These are phyloP conservation scores for Drosophila lacicola DNA, from an alignment of 2,888 invertebrate species.

Conservation along the genomic window DNA sequence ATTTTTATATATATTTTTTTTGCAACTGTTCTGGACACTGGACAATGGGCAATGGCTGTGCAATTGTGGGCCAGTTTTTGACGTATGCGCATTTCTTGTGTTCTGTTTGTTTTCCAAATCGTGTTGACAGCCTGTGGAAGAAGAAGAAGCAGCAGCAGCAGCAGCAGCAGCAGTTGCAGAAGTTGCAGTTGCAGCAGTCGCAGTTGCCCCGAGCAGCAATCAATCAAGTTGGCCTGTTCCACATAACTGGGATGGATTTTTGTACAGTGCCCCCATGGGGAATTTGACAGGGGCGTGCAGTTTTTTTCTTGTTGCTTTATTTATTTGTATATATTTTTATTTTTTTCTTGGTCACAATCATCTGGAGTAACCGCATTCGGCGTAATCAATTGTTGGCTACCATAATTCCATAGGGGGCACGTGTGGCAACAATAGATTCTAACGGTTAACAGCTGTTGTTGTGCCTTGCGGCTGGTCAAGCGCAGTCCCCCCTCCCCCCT, in stretches of 20 bases:
- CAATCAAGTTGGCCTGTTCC: conserved; percentile 72
- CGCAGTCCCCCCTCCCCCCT: conserved; percentile 2
- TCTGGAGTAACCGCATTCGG: conserved; percentile 76
- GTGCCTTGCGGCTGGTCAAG: conserved; percentile 44
- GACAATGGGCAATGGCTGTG: conserved; percentile 49
- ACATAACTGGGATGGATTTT: conserved; percentile 55
- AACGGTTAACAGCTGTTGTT: conserved; percentile 66
- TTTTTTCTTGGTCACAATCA: conserved; percentile 36
- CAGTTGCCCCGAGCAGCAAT: conserved; percentile 69
- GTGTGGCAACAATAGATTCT: conserved; percentile 59
- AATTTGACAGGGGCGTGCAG: conserved; percentile 45
- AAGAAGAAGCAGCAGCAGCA: conserved; percentile 19
- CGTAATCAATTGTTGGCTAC: conserved; percentile 77
- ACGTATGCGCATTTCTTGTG: conserved; percentile 61
- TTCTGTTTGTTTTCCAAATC: conserved; percentile 71
- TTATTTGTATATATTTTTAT: neutral
- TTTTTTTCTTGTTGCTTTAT: conserved; percentile 8
- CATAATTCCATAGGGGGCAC: conserved; percentile 69
- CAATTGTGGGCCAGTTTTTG: conserved; percentile 81
- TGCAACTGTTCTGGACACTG: conserved; percentile 35
- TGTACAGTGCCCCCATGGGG: conserved; percentile 71
- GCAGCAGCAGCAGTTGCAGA: conserved; percentile 5
- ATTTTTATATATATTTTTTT: conserved; percentile 2
- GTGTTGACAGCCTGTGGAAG: conserved; percentile 83
- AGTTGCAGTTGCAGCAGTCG: neutral